These are phyloP conservation scores for Neoitamus cyanurus DNA, from an alignment of 2,888 invertebrate species.

Conservation along the genomic window DNA sequence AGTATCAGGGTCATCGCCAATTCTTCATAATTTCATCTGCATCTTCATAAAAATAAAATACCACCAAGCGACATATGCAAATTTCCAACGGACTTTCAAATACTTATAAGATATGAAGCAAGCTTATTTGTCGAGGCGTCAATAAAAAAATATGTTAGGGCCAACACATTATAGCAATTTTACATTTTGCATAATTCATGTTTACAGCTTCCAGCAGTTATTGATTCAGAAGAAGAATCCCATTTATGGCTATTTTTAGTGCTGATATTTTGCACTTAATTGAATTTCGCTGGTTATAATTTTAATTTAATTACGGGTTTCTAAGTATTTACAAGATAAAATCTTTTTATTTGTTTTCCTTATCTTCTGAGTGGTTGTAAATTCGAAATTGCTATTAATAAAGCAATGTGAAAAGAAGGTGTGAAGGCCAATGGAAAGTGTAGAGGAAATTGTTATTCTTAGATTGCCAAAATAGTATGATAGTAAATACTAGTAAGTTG, in stretches of 20 bases:
- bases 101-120: not conserved
- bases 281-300: too few relatives aligned
- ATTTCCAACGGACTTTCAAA: not conserved
- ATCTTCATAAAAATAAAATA: not conserved
- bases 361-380: not conserved
- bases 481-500: not conserved
- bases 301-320: not conserved
- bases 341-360: not conserved
- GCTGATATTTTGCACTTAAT: not conserved
- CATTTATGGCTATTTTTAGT: not conserved
- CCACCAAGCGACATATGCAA: not conserved
- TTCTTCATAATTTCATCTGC: not conserved
- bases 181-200: not conserved
- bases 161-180: not conserved
- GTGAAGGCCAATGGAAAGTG: not conserved
- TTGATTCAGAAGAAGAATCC: not conserved
- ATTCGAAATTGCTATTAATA: not conserved
- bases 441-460: not conserved
- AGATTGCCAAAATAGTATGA: not conserved
- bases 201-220: not conserved
- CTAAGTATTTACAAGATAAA: not conserved
- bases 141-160: not conserved
- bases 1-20: not conserved
- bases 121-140: not conserved
- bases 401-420: not conserved